These are phyloP conservation scores for Eueides isabella DNA, from an alignment of 1,140 invertebrate genomes.

Conservation along the genomic window DNA sequence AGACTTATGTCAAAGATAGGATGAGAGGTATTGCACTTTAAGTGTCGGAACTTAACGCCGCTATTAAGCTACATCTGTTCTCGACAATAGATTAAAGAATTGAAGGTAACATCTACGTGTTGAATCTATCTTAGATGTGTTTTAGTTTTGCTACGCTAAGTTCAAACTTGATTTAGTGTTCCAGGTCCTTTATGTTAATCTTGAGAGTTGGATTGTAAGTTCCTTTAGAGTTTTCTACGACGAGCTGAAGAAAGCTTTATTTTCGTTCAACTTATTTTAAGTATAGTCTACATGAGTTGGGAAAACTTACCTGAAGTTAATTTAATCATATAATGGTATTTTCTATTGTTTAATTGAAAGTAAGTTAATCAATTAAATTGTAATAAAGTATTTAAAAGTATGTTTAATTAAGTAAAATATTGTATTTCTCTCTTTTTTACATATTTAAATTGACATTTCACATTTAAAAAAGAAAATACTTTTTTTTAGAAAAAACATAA, in stretches of 20 bases:
- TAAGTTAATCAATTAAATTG: too few relatives aligned
- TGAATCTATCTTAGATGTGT: background rate
- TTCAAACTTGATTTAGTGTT: constrained; percentile 30
- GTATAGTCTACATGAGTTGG: background rate
- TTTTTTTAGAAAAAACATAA: too few relatives aligned
- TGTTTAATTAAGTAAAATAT: too few relatives aligned
- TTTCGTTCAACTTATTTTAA: background rate
- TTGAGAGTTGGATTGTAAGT: background rate
- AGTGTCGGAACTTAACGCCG: background rate
- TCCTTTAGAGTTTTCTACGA: background rate
- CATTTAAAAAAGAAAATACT: too few relatives aligned
- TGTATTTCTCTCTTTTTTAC: too few relatives aligned
- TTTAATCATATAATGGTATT: background rate
- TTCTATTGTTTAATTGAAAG: too few relatives aligned
- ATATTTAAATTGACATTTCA: too few relatives aligned
- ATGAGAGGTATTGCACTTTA: background rate
- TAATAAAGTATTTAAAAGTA: too few relatives aligned
- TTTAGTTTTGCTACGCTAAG: background rate
- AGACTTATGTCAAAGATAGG: background rate
- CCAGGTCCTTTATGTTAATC: constrained; percentile 21
- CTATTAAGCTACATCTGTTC: background rate
- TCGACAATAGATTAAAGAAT: background rate
- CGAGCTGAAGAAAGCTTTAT: background rate
- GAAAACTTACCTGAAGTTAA: background rate
- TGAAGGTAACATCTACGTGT: background rate